Evolutionary conservation across 2,113 vertebrate species (phyloP), one percentile per base, ranked within the genome.

Genomic region (Callipepla californica): DNA sequence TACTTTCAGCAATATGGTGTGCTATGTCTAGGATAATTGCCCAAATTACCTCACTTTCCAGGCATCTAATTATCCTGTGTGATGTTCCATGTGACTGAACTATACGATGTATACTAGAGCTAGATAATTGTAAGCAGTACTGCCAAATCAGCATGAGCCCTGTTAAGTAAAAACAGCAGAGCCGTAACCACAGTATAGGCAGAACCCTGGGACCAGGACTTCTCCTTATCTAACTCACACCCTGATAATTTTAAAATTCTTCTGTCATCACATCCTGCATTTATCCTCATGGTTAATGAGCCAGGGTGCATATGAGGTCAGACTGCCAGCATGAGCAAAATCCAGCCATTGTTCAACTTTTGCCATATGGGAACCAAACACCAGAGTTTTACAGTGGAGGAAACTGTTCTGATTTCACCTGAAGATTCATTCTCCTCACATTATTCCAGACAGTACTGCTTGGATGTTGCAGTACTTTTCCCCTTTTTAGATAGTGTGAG

Each of bases 401-500:
- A 68, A 83, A 75, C 38, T 40, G 36, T 18, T 63, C 23, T 38
- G 57, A 70, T 48, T 58, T 50, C 70, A 73, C 73, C 75, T 83
- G 36, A 26, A 58, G 75, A 76, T 79, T 78, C 6, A 11, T 7
- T 22, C 58, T 78, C 61, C 38, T 74, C 61, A 79, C n/a, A 6
- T 78, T 69, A 62, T 74, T 92, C 72, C 55, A 87, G 79, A 74
- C 50, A 89, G 38, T 16, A 11, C 38, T 77, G 44, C 22, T 67
- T 38, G 38, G 79, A 45, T 89, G 20, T 15, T 62, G 47, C 75
- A 76, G 30, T 57, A n/a, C 9, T 91, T 87, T 66, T 94, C 80
- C 57, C 91, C 62, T 85, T 92, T 94, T 75, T 86, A 91, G 82
- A 89, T 53, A 38, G 63, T 38, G 62, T 82, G 79, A 85, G 61